Conservation (phyloP, 2,113 vertebrate species). For the Marcusenius ussheri region DNA sequence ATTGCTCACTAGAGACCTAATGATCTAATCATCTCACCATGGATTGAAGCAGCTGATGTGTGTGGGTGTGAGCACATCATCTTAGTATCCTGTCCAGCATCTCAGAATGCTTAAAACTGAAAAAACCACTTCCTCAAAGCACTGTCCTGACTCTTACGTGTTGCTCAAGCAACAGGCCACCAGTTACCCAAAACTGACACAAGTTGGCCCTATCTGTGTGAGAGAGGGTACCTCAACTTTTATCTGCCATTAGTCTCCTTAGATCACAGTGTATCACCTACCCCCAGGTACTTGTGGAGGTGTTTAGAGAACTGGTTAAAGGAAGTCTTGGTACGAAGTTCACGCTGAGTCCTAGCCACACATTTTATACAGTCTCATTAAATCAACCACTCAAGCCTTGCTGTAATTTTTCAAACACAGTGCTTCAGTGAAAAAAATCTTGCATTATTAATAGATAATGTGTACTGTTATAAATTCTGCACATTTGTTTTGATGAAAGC, state of each 20-base stretch:
- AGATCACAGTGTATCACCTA: not conserved
- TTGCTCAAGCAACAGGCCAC: not conserved
- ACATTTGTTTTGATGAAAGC: not conserved
- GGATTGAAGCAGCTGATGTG: not conserved
- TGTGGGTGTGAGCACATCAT: not conserved
- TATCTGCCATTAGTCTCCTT: not conserved
- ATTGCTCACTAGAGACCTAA: not conserved
- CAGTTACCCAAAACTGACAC: not conserved
- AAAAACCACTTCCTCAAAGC: no score
- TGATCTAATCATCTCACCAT: not conserved
- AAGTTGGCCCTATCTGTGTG: not conserved
- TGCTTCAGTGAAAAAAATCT: not conserved
- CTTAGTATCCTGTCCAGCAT: not conserved
- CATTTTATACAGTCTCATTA: not conserved
- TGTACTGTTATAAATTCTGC: not conserved
- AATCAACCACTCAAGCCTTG: not conserved
- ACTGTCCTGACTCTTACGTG: not conserved
- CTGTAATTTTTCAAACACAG: not conserved
- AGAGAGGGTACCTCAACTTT: not conserved
- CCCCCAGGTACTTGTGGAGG: not conserved
- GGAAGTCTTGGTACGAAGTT: not conserved
- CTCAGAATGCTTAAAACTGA: not conserved
- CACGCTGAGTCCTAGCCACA: not conserved
- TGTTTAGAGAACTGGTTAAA: not conserved
- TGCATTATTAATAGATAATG: not conserved